Base-by-base conservation (phyloP, 2,113 vertebrate species). In the Natator depressus region DNA sequence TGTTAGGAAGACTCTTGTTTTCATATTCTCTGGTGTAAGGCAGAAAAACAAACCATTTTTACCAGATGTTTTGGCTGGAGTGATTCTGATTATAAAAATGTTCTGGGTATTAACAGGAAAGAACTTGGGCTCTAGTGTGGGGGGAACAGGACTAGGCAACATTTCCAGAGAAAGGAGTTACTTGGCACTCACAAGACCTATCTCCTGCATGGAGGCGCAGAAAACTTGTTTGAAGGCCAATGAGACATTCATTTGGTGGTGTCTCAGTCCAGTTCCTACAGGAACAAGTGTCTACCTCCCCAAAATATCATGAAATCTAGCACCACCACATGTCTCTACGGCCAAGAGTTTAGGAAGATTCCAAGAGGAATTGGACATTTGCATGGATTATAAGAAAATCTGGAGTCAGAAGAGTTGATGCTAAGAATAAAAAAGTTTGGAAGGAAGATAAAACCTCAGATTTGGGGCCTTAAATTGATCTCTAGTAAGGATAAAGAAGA, bases 181-280 rank as follows among this genome's bases (percentile, higher is more conserved):
- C 27, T 65, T 85, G 84, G 81, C 89, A 85, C 87, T 82, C 93
- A 91, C 16, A 5, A 85, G 19, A 59, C 80, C 69, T 55, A 9
- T 49, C 75, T 95, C 55, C 82, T 92, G 54, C 5, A 24, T 85
- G 69, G 54, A 17, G 85, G 76, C 49, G 51, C 82, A 92, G 91
- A 87, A 31, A 0, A 0, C 13, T 35, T 47, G 1, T 55, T 55
- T 22, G 0, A 72, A 89, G 79, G 42, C 80, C 50, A 0, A 0
- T 83, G 54, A 51, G 84, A 50, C 7, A 0, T 55, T 55, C 0
- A 0, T 62, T 47, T 59, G 69, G 80, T 93, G 69, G 50, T 42
- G 38, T 27, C 38, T 78, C 51, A 51, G 1, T 20, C 65, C 91
- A 0, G 10, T 14, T 80, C 69, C 69, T 47, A 0, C 1, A 5